Evolutionary conservation across 2,113 vertebrate species (phyloP).

Genomic region (Oreotragus oreotragus): DNA sequence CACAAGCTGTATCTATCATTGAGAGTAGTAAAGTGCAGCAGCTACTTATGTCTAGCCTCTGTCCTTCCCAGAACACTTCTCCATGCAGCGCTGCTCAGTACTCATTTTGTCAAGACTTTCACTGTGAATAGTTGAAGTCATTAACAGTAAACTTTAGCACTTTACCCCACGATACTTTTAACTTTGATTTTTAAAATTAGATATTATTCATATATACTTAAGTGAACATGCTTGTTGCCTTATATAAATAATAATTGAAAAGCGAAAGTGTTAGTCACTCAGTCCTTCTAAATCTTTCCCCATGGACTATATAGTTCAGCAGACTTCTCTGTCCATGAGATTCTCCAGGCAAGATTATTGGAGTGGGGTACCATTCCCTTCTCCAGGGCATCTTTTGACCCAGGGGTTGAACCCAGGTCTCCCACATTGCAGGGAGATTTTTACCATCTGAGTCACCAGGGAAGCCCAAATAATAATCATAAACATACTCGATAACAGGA

Average conservation of each 20-base stretch:
- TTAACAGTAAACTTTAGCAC: background rate
- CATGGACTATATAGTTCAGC: background rate
- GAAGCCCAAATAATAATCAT: background rate
- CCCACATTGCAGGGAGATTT: background rate
- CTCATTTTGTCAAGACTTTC: background rate
- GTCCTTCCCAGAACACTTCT: slow-evolving; percentile 51
- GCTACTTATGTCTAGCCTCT: slow-evolving; percentile 22
- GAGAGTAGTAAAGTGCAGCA: slow-evolving; percentile 29
- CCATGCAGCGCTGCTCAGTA: background rate
- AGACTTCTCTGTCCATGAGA: background rate
- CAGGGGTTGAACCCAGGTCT: background rate
- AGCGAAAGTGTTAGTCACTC: background rate
- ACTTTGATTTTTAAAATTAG: background rate
- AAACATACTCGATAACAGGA: background rate
- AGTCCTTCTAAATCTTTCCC: background rate
- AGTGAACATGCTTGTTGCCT: background rate
- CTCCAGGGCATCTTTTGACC: background rate
- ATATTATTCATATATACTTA: background rate
- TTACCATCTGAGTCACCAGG: background rate
- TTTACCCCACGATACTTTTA: background rate
- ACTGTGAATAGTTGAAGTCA: background rate
- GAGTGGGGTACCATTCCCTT: background rate
- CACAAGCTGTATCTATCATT: slow-evolving; percentile 35
- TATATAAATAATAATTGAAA: background rate
- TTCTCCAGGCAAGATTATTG: background rate